phyloP scores from a whole-genome alignment of 2,797 vertebrate genomes.

The Semotilus atromaculatus region DNA sequence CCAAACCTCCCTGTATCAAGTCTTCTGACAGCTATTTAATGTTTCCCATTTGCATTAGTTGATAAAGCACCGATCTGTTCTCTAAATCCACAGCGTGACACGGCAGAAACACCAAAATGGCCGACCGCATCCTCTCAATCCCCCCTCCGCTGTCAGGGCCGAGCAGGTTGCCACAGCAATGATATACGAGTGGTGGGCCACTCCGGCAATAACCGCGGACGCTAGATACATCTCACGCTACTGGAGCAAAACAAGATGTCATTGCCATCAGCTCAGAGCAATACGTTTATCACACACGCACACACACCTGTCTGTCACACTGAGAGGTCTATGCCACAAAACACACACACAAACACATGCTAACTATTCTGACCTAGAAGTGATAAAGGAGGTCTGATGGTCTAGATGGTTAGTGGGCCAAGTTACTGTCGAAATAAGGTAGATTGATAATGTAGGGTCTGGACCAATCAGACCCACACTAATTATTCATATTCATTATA shows the following conservation, averaged over 20 bases:
- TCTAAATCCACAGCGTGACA: conserved; percentile 43
- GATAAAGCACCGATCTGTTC: conserved; percentile 26
- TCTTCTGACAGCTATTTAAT: conserved; percentile 42
- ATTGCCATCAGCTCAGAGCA: conserved; percentile 72
- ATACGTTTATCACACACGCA: conserved; percentile 69
- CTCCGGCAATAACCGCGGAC: conserved; percentile 68
- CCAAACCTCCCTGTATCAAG: conserved; percentile 25
- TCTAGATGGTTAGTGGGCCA: neutral
- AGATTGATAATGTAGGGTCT: too few relatives aligned
- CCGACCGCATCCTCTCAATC: conserved; percentile 55
- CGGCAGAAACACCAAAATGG: conserved; percentile 35
- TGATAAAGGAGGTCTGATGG: conserved; percentile 11
- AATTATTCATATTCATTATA: too few relatives aligned
- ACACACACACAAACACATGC: conserved; percentile 42
- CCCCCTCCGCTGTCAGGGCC: conserved; percentile 53
- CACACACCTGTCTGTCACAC: conserved; percentile 50
- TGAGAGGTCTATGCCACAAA: conserved; percentile 10
- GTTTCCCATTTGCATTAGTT: conserved; percentile 34
- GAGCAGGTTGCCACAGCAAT: conserved; percentile 57
- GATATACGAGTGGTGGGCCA: conserved; percentile 71
- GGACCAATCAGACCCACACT: too few relatives aligned
- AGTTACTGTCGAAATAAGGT: neutral
- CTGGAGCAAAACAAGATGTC: conserved; percentile 76
- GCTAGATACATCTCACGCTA: conserved; percentile 66
- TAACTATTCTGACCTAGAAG: conserved; percentile 28